Percentiles rank a stretch among this genome's conserved stretches.
Evolutionary conservation across 1,140 invertebrate genomes (phyloP).

Genomic region (Vanessa atalanta): DNA sequence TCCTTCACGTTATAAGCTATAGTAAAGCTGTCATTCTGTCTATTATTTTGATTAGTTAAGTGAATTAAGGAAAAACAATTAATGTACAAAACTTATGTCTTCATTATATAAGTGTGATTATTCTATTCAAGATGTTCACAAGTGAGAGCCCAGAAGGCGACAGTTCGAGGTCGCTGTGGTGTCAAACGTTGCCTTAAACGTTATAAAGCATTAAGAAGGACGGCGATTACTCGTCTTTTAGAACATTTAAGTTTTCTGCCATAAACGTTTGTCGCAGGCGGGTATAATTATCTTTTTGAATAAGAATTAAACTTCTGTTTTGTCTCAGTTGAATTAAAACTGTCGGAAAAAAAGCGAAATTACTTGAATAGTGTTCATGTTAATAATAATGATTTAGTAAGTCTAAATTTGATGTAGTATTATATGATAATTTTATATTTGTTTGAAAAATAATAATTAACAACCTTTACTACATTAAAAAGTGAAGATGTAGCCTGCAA

Average conservation of each 20-base stretch:
- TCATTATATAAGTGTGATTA: not conserved
- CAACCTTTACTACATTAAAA: too few species aligned
- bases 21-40: too few species aligned
- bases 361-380: too few species aligned
- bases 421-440: too few species aligned
- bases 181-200: not conserved
- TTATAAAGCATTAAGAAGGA: not conserved
- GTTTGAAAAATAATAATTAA: too few species aligned
- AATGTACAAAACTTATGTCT: too few species aligned
- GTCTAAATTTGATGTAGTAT: too few species aligned
- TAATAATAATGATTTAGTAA: too few species aligned
- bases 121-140: not conserved
- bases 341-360: not conserved
- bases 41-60: too few species aligned
- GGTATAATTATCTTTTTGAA: constrained; percentile 1
- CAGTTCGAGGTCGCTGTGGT: not conserved
- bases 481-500: too few species aligned
- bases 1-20: too few species aligned
- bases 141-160: not conserved
- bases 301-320: not conserved
- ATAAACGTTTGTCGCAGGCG: not conserved
- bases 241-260: not conserved
- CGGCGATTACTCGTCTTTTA: not conserved
- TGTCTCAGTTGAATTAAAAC: not conserved
- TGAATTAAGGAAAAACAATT: too few species aligned